Conservation (phyloP, 2,113 vertebrate species). For the Oxyruncus cristatus region DNA sequence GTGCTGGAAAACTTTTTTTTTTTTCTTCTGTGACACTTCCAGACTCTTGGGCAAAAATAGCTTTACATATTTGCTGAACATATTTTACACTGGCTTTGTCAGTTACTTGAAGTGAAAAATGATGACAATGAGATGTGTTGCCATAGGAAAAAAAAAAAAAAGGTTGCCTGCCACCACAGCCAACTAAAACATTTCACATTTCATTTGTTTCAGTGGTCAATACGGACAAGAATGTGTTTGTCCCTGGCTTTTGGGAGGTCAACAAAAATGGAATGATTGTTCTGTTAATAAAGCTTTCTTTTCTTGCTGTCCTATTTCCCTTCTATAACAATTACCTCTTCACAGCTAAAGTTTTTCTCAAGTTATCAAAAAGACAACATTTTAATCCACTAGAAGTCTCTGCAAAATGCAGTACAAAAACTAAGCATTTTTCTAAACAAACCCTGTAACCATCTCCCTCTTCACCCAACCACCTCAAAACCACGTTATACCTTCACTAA, state of each 20-base stretch:
- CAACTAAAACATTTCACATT: not conserved
- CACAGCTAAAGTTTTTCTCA: not conserved
- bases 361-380: not conserved
- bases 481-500: not conserved
- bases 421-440: not conserved
- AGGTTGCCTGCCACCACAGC: not conserved
- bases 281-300: not conserved
- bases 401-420: not conserved
- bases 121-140: not conserved
- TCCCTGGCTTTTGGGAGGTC: not conserved
- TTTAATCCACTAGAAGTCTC: not conserved
- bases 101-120: constrained; percentile 4
- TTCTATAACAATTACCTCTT: not conserved
- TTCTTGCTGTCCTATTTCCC: not conserved
- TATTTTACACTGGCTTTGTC: not conserved
- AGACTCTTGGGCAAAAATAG: not conserved
- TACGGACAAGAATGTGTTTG: not conserved
- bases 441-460: not conserved
- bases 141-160: not conserved
- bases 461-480: not conserved
- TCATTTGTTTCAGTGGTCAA: not conserved
- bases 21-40: not conserved
- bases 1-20: not conserved
- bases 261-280: not conserved
- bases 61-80: not conserved